Evolutionary conservation across 2,888 invertebrate species (phyloP).

Genomic region (Macaria liturata): DNA sequence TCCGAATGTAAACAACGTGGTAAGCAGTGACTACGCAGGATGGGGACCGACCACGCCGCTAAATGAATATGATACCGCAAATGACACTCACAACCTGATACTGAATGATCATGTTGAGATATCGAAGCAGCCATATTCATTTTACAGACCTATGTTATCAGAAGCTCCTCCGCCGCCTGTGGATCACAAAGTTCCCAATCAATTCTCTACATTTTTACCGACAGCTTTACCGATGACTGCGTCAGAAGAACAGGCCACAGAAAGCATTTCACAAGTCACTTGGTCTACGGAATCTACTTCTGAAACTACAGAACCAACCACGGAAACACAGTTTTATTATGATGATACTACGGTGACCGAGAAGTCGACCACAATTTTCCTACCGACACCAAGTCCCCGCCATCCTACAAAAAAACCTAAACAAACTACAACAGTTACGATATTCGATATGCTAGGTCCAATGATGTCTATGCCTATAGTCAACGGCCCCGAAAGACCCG

Average conservation of each 20-base stretch:
- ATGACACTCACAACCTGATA: constrained; percentile 72
- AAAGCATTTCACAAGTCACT: constrained; percentile 31
- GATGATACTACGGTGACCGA: constrained; percentile 54
- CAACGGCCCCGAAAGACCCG: constrained; percentile 65
- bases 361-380: constrained; percentile 41
- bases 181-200: constrained; percentile 46
- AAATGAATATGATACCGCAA: constrained; percentile 52
- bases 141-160: constrained; percentile 68
- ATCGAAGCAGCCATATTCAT: constrained; percentile 58
- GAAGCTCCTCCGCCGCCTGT: constrained; percentile 64
- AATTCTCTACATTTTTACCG: constrained; percentile 59
- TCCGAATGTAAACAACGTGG: constrained; percentile 50
- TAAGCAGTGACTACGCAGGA: constrained; percentile 76
- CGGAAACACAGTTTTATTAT: constrained; percentile 46
- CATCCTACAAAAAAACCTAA: constrained; percentile 38
- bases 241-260: constrained; percentile 25
- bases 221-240: constrained; percentile 58
- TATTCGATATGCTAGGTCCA: constrained; percentile 69
- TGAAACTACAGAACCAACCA: constrained; percentile 46
- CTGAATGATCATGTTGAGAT: constrained; percentile 55
- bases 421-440: constrained; percentile 38
- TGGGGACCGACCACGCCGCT: constrained; percentile 77
- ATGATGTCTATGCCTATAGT: constrained; percentile 77
- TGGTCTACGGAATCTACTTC: constrained; percentile 46
- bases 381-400: constrained; percentile 42